Percentiles rank a stretch among this genome's conserved stretches.
Conservation (phyloP, 2,113 vertebrate species). For the Periophthalmus modestus region DNA sequence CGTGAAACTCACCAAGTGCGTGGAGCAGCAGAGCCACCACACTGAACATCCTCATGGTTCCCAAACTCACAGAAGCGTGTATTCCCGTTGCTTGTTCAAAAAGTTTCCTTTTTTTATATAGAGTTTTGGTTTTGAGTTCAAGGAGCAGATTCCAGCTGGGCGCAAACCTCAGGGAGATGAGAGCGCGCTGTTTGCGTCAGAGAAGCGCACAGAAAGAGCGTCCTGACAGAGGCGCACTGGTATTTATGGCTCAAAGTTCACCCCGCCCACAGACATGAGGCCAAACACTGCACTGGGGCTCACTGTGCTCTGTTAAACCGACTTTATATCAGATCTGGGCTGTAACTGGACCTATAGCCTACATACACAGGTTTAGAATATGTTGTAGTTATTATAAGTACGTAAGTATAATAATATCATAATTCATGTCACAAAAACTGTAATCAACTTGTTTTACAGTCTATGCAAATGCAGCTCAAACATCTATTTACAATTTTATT, state of each 20-base stretch:
- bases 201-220: conserved; percentile 34
- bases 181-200: conserved; percentile 5
- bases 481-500: not conserved
- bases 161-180: not conserved
- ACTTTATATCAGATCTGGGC: not conserved
- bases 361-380: not conserved
- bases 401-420: too few species aligned
- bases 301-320: not conserved
- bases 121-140: not conserved
- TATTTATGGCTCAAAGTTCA: conserved; percentile 41
- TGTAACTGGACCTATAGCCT: not conserved
- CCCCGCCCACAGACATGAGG: conserved; percentile 41
- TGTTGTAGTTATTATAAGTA: not conserved
- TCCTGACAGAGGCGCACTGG: not conserved
- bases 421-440: too few species aligned
- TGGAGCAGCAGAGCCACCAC: conserved; percentile 65
- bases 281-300: not conserved
- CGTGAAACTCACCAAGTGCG: conserved; percentile 66
- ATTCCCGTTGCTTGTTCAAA: conserved; percentile 40
- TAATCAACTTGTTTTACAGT: not conserved
- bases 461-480: not conserved
- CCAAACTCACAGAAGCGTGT: conserved; percentile 31
- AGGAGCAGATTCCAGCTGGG: conserved; percentile 23
- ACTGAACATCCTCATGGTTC: conserved; percentile 71
- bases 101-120: conserved; percentile 10